Conservation (phyloP, 2,888 invertebrate genomes). For the Dione vanillae region DNA sequence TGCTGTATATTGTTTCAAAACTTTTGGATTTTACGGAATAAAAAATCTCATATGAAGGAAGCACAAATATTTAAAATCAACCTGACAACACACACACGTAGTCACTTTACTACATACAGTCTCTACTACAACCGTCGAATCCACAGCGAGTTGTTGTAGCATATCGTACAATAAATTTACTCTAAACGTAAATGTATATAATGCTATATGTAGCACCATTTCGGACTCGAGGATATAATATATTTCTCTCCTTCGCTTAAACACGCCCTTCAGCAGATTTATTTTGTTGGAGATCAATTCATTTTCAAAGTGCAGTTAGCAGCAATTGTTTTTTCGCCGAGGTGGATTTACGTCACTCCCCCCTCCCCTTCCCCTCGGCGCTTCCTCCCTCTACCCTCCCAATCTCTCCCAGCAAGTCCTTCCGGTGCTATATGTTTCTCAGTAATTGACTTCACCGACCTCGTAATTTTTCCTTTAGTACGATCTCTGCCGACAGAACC, state of each 20-base stretch:
- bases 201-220: not conserved
- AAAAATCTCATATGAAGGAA: not conserved
- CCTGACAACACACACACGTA: not conserved
- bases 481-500: constrained; percentile 1
- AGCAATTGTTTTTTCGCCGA: constrained; percentile 27
- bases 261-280: constrained; percentile 9
- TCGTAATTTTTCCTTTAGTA: constrained; percentile 33
- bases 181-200: not conserved
- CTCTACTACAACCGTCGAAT: too few relatives aligned
- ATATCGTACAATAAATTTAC: not conserved
- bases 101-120: too few relatives aligned
- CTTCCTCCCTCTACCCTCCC: not conserved
- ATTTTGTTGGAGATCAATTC: constrained; percentile 28
- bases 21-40: too few relatives aligned
- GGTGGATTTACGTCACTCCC: constrained; percentile 17
- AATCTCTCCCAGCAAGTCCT: not conserved
- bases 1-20: too few relatives aligned
- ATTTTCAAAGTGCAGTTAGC: constrained; percentile 36
- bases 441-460: constrained; percentile 32
- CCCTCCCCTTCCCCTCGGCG: not conserved
- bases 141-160: not conserved
- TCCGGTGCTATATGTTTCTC: constrained; percentile 25
- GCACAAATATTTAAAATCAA: not conserved
- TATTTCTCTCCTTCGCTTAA: constrained; percentile 7
- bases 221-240: not conserved